Base-by-base conservation (phyloP, 2,888 invertebrate species). In the Temnothorax ravouxi region DNA sequence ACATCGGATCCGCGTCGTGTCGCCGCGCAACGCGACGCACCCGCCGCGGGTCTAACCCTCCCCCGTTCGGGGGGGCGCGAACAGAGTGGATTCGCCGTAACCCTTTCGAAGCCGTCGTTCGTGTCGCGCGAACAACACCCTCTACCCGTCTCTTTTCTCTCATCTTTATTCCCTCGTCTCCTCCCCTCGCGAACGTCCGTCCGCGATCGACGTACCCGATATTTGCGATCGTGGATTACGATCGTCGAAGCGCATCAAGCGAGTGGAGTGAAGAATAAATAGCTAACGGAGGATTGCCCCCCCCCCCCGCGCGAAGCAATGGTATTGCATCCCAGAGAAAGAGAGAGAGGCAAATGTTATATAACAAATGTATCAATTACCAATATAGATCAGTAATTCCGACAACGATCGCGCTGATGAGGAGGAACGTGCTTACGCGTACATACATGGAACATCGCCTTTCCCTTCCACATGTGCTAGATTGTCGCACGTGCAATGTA, bases 51-150 rank as follows among this genome's bases (percentile, higher is more conserved):
- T 76, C 41, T 76, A 76, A 47, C 56, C 66, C 79, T 69, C 38
- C 15, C 69, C 69, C 47, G 50, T 64, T 83, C 69, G 76, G 72
- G 86, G 69, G 67, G 56, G 62, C 79, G 88, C 77, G 88, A 87
- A 90, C 66, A 76, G 84, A 90, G 90, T 90, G 90, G 90, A 90
- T 88, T 90, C 88, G 90, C 64, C 90, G 88, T 80, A 75, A 66
- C 52, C 66, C 69, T 75, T 67, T 44, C 64, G 50, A 52, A 64
- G 21, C 38, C 41, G 61, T 84, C 71, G 72, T 76, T 62, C 81
- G 80, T 83, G 44, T 76, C 64, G 66, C 74, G 77, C 74, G 83
- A 85, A 88, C 84, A 84, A 86, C 86, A 86, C 84, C 90, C 88
- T 38, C 44, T 38, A 54, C 72, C 41, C 25, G 4, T 66, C n/a